phyloP scores from a whole-genome alignment of 1,140 invertebrate genomes.

The Capitella teleta region DNA sequence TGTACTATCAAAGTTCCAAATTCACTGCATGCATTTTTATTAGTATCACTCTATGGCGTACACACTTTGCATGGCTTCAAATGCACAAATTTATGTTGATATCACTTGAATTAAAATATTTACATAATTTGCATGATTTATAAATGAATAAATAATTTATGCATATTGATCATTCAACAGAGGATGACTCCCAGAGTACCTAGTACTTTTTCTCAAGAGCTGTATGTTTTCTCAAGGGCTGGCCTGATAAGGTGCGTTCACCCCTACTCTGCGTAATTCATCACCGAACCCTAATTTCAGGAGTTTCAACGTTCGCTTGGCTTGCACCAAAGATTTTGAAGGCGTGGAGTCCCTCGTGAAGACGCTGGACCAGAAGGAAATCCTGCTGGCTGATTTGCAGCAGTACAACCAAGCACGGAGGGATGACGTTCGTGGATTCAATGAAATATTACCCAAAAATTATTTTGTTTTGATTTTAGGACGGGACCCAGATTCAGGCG shows the following conservation, averaged over 20 bases:
- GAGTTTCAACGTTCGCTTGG: constrained; percentile 26
- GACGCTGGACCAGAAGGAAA: constrained; percentile 25
- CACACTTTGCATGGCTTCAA: no score
- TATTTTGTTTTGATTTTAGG: constrained; percentile 19
- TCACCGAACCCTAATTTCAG: no score
- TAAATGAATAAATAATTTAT: no score
- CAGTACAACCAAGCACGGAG: constrained; percentile 23
- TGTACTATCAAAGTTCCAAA: no score
- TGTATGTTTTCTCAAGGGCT: constrained; percentile 54
- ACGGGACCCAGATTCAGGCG: constrained; percentile 37
- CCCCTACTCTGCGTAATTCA: not conserved
- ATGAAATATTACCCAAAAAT: not conserved
- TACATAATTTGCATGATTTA: no score
- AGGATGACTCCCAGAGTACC: constrained; percentile 48
- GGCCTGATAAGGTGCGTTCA: constrained; percentile 42
- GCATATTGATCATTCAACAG: no score
- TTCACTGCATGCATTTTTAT: no score
- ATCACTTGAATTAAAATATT: no score
- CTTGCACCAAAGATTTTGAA: constrained; percentile 18
- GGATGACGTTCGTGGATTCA: no score
- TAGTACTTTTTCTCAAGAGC: constrained; percentile 48
- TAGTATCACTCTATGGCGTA: no score
- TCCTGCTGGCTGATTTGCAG: constrained; percentile 28
- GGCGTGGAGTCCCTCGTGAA: constrained; percentile 28
- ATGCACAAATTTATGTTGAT: no score